Evolutionary conservation across 2,113 vertebrate genomes (phyloP), one percentile per base, ranked within the genome.

Genomic region (Percopsis transmontana): DNA sequence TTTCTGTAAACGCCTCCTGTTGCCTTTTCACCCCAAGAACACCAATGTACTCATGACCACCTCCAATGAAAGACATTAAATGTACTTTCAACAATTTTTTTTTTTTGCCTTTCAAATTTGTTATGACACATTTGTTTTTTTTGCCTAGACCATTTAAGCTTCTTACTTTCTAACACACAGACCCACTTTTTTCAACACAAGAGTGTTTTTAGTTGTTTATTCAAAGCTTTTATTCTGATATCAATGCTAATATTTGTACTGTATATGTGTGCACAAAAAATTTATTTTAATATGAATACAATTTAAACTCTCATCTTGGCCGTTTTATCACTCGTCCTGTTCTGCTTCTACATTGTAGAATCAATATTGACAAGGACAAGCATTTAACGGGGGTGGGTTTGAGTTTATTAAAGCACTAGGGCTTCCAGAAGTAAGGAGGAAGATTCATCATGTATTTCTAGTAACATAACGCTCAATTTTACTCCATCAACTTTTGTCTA

Each of bases 401-500:
- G 52, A 70, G 60, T 52, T 64, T 57, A 52, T 65, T 70, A 62
- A 53, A 52, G 42, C 27, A 33, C 27, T 33, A 33, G 33, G 13
- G 9, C n/a, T n/a, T n/a, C n/a, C n/a, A n/a, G n/a, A n/a, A n/a
- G 47, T 24, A 12, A 65, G 48, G 51, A 47, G 57, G 41, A 15
- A 52, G 40, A n/a, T 57, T 27, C 63, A 70, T 69, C 47, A 66
- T 66, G 38, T n/a, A n/a, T 7, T 64, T 52, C 47, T 74, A 59
- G 61, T 74, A 77, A 85, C 75, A 58, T 74, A 58, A 62, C 69
- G 64, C 77, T 85, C 21, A 54, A 68, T 84, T 78, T 55, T 52
- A 72, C 72, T 81, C 40, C 16, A 57, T 77, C 83, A 79, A 68
- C 72, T 81, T 90, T 70, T 64, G 71, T 85, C 74, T 82, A 80